Evolutionary conservation across 2,888 invertebrate genomes (phyloP).

Genomic region (Plagiodera versicolora): DNA sequence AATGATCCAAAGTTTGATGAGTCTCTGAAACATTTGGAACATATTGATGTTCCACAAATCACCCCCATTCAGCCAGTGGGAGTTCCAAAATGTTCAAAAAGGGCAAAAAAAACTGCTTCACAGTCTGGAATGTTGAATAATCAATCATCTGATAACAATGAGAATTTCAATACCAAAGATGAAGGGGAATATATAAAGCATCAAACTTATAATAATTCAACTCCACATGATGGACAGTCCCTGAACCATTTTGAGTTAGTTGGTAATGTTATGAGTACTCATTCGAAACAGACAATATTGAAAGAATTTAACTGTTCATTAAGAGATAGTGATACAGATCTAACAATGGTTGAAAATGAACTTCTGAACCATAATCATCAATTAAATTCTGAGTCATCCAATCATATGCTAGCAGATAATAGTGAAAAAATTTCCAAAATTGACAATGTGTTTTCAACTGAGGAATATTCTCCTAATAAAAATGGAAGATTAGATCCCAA

Average conservation of each 20-base stretch:
- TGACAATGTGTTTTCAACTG: neutral
- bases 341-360: neutral
- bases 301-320: too few species aligned
- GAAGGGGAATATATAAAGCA: neutral
- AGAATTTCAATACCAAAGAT: neutral
- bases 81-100: neutral
- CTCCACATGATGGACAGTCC: neutral
- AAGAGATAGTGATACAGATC: too few species aligned
- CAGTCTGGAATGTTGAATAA: conserved; percentile 4
- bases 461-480: neutral
- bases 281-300: neutral
- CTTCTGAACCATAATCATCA: neutral
- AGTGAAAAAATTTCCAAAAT: neutral
- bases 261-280: too few species aligned
- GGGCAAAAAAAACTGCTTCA: neutral
- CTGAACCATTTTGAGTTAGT: neutral
- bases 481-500: neutral
- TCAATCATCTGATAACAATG: neutral
- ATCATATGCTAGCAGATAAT: neutral
- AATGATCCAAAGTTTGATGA: neutral
- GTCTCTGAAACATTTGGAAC: neutral
- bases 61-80: neutral
- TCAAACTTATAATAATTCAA: neutral
- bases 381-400: neutral
- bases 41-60: neutral